phyloP scores from a whole-genome alignment of 1,140 invertebrate species.

The Megalopta genalis region DNA sequence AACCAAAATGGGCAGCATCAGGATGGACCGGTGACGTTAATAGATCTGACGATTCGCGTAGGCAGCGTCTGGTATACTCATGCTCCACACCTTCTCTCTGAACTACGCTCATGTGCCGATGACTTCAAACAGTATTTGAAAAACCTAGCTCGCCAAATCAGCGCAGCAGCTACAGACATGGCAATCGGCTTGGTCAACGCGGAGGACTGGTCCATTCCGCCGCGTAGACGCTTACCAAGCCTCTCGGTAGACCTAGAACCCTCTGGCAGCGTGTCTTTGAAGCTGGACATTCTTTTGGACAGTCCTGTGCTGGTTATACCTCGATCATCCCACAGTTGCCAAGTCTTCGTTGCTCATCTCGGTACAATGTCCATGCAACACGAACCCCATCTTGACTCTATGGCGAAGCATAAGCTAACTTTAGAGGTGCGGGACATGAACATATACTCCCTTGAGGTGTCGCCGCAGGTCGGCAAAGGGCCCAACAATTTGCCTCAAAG shows the following conservation, averaged over 20 bases:
- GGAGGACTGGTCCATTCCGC: constrained; percentile 76
- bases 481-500: constrained; percentile 70
- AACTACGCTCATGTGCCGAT: constrained; percentile 88
- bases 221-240: constrained; percentile 73
- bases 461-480: constrained; percentile 73
- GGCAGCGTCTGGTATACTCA: constrained; percentile 97
- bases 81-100: constrained; percentile 91
- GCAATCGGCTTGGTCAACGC: constrained; percentile 93
- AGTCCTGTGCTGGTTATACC: constrained; percentile 95
- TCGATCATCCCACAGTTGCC: constrained; percentile 86
- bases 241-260: constrained; percentile 68
- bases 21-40: constrained; percentile 67
- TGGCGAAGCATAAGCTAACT: constrained; percentile 78
- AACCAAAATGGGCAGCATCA: constrained; percentile 45
- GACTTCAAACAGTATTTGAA: constrained; percentile 86
- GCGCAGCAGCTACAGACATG: constrained; percentile 95
- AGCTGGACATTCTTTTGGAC: constrained; percentile 89
- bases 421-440: constrained; percentile 92
- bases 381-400: constrained; percentile 70
- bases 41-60: constrained; percentile 84
- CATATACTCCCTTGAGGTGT: constrained; percentile 88
- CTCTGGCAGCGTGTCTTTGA: constrained; percentile 68
- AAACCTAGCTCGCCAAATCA: constrained; percentile 90
- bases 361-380: constrained; percentile 90
- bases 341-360: constrained; percentile 95